phyloP scores from a whole-genome alignment of 2,113 vertebrate species.

The Malurus cyaneus region DNA sequence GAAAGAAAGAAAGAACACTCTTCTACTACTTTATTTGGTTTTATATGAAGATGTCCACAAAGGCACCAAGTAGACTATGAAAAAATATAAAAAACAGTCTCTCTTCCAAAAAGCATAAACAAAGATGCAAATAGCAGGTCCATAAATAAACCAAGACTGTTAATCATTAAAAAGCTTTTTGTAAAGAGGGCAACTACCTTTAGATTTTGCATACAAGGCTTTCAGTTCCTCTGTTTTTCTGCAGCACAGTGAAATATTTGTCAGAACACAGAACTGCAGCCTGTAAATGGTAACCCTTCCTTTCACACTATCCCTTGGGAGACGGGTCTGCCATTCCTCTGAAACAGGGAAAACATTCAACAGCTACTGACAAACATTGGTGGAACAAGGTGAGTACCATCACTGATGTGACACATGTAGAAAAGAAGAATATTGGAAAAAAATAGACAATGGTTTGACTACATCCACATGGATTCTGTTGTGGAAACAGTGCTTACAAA shows the following conservation, averaged over 20 bases:
- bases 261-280: not conserved
- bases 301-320: not conserved
- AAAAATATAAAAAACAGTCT: not conserved
- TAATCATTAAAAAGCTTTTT: not conserved
- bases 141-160: not conserved
- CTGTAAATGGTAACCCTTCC: not conserved
- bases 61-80: not conserved
- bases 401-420: fast-evolving
- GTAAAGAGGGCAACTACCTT: not conserved
- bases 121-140: not conserved
- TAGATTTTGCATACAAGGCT: not conserved
- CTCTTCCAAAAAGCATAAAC: not conserved
- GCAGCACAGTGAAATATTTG: not conserved
- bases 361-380: not conserved
- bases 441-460: not conserved
- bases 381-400: not conserved
- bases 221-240: not conserved
- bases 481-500: not conserved
- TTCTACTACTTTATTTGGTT: not conserved
- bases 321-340: not conserved
- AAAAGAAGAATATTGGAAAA: not conserved
- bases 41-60: not conserved
- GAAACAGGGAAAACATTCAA: not conserved
- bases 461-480: not conserved
- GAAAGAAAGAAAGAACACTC: not conserved